Evolutionary conservation across 2,888 invertebrate genomes (phyloP), one percentile per base, ranked within the genome.

Genomic region (Cepaea hortensis): DNA sequence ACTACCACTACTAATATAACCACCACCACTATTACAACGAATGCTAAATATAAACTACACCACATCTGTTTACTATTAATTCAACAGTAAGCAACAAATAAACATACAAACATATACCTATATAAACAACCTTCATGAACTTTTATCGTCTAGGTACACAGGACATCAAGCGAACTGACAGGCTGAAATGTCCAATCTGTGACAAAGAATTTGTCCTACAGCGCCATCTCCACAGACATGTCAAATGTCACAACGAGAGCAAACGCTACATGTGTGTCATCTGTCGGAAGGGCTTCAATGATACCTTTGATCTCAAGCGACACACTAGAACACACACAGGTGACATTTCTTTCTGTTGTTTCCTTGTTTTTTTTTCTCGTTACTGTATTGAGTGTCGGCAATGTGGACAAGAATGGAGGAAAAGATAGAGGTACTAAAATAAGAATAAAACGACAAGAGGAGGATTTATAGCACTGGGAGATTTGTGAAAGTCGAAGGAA

Each of bases 251-350:
- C 95, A 98, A 98, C 87, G 99, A 99, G 94, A 97, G 99, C 88
- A 99, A 99, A 94, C 96, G 99, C 91, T 99, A 99, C 95, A 96
- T 99, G 86, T 99, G 99, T 95, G 98, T 99, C 7, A 99, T 99
- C 95, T 99, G 99, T 93, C 99, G 99, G 87, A 99, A 99, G 95
- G 99, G 99, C 48, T 99, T 99, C 96, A 99, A 99, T 94, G 99
- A 99, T 94, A 99, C 99, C 0, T 99, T 99, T 94, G 99, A 99
- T 94, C 96, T 99, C 92, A 99, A 99, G 95, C 96, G 99, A 93
- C 99, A 99, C 95, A 99, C 99, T 46, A 96, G 99, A 94, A 99
- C 99, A 90, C 99, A 99, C 95, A 99, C 99, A 89, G 99, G 96
- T 96, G 92, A 35, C 35, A 35, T 35, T 35, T 35, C 35, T 35